A percentile compares a stretch with the other conserved stretches of the same genome.
Evolutionary conservation across 2,113 vertebrate genomes (phyloP).

Genomic region (Collichthys lucidus): DNA sequence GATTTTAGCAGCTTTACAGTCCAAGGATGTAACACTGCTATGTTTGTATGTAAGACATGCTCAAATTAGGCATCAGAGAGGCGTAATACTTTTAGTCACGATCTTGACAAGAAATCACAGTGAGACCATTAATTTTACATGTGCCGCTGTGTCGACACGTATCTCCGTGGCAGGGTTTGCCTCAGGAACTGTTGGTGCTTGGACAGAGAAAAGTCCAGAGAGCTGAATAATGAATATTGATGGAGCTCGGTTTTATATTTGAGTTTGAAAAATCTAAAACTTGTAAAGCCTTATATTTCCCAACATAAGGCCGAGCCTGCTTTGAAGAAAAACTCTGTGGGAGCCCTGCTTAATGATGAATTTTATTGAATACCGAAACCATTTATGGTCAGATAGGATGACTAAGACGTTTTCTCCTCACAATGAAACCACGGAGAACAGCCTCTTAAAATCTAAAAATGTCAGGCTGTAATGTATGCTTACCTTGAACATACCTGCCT

Average conservation of each 20-base stretch:
- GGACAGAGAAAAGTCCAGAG: slow-evolving; percentile 8
- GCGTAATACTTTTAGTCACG: background rate
- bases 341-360: background rate
- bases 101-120: background rate
- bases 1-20: slow-evolving; percentile 4
- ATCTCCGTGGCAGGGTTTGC: background rate
- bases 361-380: background rate
- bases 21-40: background rate
- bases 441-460: background rate
- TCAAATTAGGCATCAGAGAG: background rate
- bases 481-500: background rate
- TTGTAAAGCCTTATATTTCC: background rate
- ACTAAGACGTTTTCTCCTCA: background rate
- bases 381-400: background rate
- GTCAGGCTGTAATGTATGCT: background rate
- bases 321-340: background rate
- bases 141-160: background rate
- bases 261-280: background rate
- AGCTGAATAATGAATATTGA: slow-evolving; percentile 14
- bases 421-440: background rate
- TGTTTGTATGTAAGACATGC: background rate
- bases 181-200: slow-evolving; percentile 4
- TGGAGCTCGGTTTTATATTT: background rate
- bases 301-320: background rate
- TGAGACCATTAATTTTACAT: background rate